Evolutionary conservation across 2,113 vertebrate genomes (phyloP).

Genomic region (Rattus norvegicus): GRCr8 NC_086034.1:84187001-84187500

Average conservation of each 20-base stretch:
- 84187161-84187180: not conserved
- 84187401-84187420: not conserved
- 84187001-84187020: not conserved
- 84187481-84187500: not conserved
- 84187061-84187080: not conserved
- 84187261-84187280: not conserved
- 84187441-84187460: not conserved
- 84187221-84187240: not conserved
- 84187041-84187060: not conserved
- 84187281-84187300: not conserved
- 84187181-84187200: not conserved
- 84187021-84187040: fast-evolving
- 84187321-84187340: not conserved
- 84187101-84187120: fast-evolving
- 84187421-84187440: not conserved
- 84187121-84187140: not conserved
- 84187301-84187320: not conserved
- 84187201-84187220: no score
- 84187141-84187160: fast-evolving
- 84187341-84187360: not conserved
- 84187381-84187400: not conserved
- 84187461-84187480: not conserved
- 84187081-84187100: fast-evolving
- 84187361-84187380: not conserved
- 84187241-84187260: no score